Conservation (phyloP, 2,797 vertebrate genomes). For the Orientallactaga sibirica region DNA sequence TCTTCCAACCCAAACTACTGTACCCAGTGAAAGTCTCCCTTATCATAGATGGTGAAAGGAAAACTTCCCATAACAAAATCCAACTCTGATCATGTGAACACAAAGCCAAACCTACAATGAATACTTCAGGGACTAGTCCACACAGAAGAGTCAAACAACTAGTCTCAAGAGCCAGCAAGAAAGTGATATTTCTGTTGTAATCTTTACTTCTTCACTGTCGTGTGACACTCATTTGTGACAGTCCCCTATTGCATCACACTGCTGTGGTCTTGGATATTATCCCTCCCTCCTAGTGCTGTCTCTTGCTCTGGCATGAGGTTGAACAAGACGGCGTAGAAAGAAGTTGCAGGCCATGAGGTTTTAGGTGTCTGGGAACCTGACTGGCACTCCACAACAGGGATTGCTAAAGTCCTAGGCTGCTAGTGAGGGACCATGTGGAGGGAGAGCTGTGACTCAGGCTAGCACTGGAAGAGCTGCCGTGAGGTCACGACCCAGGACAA, state of each 20-base stretch:
- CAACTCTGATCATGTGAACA: too few species aligned
- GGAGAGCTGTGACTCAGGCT: not conserved
- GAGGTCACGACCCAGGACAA: not conserved
- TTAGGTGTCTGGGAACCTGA: not conserved
- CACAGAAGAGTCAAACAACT: too few species aligned
- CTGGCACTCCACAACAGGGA: rapidly evolving
- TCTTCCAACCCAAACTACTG: too few species aligned
- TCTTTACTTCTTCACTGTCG: too few species aligned
- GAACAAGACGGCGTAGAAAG: rapidly evolving
- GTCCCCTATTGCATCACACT: rapidly evolving
- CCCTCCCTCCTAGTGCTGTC: not conserved
- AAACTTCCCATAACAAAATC: too few species aligned
- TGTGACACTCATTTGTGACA: too few species aligned
- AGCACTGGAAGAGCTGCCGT: not conserved
- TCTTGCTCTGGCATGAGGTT: not conserved
- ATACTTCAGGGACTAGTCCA: too few species aligned
- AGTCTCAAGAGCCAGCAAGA: too few species aligned
- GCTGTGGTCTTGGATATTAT: not conserved
- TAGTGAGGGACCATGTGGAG: not conserved
- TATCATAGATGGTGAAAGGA: too few species aligned
- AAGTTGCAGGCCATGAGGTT: rapidly evolving
- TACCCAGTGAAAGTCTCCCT: too few species aligned
- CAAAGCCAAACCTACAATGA: too few species aligned
- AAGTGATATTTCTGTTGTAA: too few species aligned
- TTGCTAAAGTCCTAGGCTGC: not conserved